Evolutionary conservation across 2,113 vertebrate genomes (phyloP).

Genomic region (Lontra canadensis): DNA sequence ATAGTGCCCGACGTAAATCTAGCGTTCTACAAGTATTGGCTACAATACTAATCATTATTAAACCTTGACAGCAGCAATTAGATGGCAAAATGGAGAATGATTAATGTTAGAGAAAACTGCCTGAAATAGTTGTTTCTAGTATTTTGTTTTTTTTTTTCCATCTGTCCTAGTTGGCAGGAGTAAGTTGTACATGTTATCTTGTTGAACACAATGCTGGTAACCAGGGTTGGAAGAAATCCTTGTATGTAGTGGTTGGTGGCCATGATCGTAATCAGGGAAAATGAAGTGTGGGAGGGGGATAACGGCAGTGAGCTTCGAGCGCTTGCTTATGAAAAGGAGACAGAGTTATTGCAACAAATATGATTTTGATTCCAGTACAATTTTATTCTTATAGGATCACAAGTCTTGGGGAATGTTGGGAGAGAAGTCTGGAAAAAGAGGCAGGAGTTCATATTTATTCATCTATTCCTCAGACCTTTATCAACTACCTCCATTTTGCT

Average conservation of each 20-base stretch:
- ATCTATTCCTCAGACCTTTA: neutral
- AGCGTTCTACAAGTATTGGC: neutral
- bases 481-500: neutral
- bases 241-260: neutral
- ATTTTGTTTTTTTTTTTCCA: neutral
- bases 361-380: neutral
- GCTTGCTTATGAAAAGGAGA: neutral
- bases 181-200: neutral
- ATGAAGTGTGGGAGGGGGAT: neutral
- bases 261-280: neutral
- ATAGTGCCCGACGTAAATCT: neutral
- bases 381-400: neutral
- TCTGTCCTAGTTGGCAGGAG: neutral
- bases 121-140: neutral
- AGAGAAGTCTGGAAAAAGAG: neutral
- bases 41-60: neutral
- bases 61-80: neutral
- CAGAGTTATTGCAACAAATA: neutral
- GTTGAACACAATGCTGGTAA: neutral
- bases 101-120: constrained; percentile 13
- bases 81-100: neutral
- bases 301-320: neutral
- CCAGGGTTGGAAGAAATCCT: neutral
- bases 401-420: neutral
- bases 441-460: neutral